phyloP scores from a whole-genome alignment of 2,888 invertebrate species.

The Aleiodes leptofemur region DNA sequence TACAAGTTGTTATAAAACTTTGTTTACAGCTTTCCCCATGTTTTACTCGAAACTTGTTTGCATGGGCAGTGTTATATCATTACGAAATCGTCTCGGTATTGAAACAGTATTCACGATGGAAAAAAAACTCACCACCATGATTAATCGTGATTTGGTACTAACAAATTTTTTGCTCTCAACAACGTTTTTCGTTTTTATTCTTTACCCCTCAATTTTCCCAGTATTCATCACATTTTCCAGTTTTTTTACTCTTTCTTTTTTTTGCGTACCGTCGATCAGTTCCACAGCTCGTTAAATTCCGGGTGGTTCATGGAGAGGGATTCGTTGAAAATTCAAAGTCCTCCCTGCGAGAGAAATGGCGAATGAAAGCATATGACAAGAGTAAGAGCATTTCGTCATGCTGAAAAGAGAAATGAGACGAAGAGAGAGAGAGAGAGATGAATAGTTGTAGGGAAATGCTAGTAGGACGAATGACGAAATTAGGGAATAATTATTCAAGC shows the following conservation, averaged over 20 bases:
- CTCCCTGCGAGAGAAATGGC: constrained; percentile 48
- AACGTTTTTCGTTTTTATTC: constrained; percentile 19
- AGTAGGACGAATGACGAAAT: constrained; percentile 66
- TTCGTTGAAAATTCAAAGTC: constrained; percentile 55
- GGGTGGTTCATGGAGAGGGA: constrained; percentile 17
- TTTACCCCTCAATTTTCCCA: constrained; percentile 5
- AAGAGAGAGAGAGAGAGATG: not conserved
- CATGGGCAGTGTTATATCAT: no score
- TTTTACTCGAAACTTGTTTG: no score
- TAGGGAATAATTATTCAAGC: constrained; percentile 70
- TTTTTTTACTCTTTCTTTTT: constrained; percentile 33
- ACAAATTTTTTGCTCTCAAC: constrained; percentile 22
- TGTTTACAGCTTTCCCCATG: no score
- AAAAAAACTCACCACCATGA: constrained; percentile 8
- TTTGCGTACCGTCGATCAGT: constrained; percentile 33
- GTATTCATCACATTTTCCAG: constrained; percentile 22
- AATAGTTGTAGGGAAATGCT: constrained; percentile 29
- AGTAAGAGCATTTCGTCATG: not conserved
- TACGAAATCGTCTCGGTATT: no score
- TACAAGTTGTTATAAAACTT: no score
- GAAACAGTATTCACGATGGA: no score
- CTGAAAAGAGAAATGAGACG: not conserved
- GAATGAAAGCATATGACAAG: constrained; percentile 37
- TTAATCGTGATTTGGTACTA: constrained; percentile 40
- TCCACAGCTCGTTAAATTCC: constrained; percentile 51